These are phyloP conservation scores for Melitaea cinxia DNA, from an alignment of 1,140 invertebrate genomes.

Conservation along the genomic window DNA sequence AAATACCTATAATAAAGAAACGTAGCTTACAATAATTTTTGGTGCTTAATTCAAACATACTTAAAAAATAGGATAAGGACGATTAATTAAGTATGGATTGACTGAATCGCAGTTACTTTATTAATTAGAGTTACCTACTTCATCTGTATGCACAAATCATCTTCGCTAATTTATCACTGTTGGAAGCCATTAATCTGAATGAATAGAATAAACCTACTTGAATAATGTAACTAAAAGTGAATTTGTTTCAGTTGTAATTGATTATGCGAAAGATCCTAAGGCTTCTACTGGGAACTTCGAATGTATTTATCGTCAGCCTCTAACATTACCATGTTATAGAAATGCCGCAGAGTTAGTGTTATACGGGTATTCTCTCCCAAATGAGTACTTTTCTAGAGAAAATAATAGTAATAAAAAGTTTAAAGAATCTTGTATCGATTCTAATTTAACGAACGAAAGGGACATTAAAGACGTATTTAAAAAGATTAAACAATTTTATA, in stretches of 20 bases:
- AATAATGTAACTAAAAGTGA: too few species aligned
- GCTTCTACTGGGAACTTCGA: conserved; percentile 83
- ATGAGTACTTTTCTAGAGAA: conserved; percentile 67
- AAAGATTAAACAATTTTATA: conserved; percentile 51
- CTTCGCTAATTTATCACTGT: too few species aligned
- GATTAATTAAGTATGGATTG: too few species aligned
- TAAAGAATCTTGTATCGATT: conserved; percentile 45
- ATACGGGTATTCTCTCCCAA: conserved; percentile 52
- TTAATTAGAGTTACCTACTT: too few species aligned
- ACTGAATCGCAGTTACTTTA: too few species aligned
- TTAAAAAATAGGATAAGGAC: too few species aligned
- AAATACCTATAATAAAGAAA: too few species aligned
- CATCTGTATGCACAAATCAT: too few species aligned
- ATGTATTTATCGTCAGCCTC: conserved; percentile 71
- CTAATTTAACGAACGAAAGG: conserved; percentile 47
- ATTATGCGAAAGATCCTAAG: conserved; percentile 75
- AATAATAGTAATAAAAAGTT: conserved; percentile 50
- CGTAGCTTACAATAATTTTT: too few species aligned
- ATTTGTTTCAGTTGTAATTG: conserved; percentile 82
- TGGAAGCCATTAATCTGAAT: too few species aligned
- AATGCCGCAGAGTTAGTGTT: conserved; percentile 51
- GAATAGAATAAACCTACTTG: too few species aligned
- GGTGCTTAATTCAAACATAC: too few species aligned
- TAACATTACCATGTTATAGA: conserved; percentile 56
- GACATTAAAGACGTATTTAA: conserved; percentile 49